Base-by-base conservation (phyloP, 2,888 invertebrate genomes). In the Phengaris arion region DNA sequence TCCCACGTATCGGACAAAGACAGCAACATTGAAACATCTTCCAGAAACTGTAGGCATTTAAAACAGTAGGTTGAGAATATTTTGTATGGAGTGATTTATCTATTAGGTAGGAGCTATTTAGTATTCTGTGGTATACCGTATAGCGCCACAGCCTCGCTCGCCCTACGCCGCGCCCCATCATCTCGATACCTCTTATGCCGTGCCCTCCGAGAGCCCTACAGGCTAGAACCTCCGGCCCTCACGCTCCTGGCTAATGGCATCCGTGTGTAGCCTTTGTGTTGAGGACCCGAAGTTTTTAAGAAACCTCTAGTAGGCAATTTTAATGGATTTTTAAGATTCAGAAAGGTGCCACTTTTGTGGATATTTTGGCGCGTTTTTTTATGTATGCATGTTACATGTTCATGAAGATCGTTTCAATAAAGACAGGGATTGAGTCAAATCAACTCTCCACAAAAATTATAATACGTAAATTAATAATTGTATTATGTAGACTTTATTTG, bases 281-380 rank as follows among this genome's bases (percentile, higher is more conserved):
- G 64, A 64, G 64, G 35, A 64, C 45, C 13, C 10, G 3, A 64
- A 59, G 64, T 64, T 64, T 35, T 64, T 64, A 64, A 64, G 64
- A 64, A 64, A 64, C 59, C 22, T 59, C 6, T 35, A 45, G 64
- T 64, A 64, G 64, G 64, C 64, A 64, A 64, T 64, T 64, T 35
- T 45, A 64, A 64, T 64, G 64, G 64, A 64, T 64, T 64, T 64
- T 64, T 64, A 64, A 64, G 64, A 64, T 64, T 64, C 7, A 59
- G 22, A 59, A 22, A 45, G 12, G 35, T 64, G 13, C 45, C 45
- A 64, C 64, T 59, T 59, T 45, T 13, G 12, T 2, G 13, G 12
- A 48, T 48, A 48, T 48, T 45, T 6, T 7, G 13, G 10, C 59
- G 59, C n/a, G 59, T 15, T 64, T 15, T 64, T 59, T 2, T 35